Base-by-base conservation (phyloP, 2,113 vertebrate species). In the Ptychochromis oligacanthus region DNA sequence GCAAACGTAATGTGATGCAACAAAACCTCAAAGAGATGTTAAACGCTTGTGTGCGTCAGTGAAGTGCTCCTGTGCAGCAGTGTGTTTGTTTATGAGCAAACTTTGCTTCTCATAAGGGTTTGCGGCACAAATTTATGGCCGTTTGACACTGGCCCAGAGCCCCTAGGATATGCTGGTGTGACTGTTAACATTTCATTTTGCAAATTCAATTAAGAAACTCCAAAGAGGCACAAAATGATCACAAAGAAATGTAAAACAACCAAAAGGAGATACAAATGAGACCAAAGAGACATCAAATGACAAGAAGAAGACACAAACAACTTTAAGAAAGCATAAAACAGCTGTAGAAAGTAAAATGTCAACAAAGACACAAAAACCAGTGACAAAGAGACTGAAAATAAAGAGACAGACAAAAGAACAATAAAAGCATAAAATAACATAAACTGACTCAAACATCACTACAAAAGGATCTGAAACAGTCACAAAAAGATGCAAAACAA, bases 81-180 rank as follows among this genome's bases (percentile, higher is more conserved):
- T 2, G 60, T 65, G 52, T 85, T 74, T 75, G 78, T 82, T 77
- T 77, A 49, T 75, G 38, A 65, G 60, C 9, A 13, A 49, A 26
- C 2, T n/a, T 6, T 7, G 28, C 43, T 34, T 65, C 79, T 72
- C 13, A 18, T 52, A 38, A 78, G 75, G 58, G 79, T 57, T 74
- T 56, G 28, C 17, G 34, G 5, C 17, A 34, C 5, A 26, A 17
- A 8, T 86, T 77, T 52, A 70, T 36, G 4, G 11, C 13, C 40
- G 31, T 31, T 52, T 3, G 64, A 14, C 43, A 13, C 43, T 18
- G n/a, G 24, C n/a, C 15, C 54, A 15, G 12, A 4, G 6, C 60
- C 12, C 13, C 2, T 17, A 46, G 20, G 4, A 26, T 28, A 18
- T 40, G 15, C 43, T 65, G 34, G 26, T 9, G 20, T 4, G 1